Evolutionary conservation across 2,113 vertebrate genomes (phyloP), one percentile per base, ranked within the genome.

Genomic region (Neopipo cinnamomea): DNA sequence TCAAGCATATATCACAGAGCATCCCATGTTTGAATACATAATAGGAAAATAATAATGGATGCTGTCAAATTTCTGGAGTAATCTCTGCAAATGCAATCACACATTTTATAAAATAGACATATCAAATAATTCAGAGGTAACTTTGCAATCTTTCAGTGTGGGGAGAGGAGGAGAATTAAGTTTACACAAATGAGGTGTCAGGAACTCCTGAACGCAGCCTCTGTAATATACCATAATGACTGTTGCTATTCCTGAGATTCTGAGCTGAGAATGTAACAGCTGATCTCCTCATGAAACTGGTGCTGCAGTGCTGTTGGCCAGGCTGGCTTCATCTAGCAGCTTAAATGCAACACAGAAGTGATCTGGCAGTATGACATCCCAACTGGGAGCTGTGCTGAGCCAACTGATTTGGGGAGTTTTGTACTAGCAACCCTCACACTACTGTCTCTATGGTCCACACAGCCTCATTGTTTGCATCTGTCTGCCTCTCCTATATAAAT

Each of bases 121-220:
- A 93, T 95, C 90, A 82, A 82, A 65, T 85, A 85, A 89, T 94
- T 87, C 18, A 19, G 78, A 71, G 74, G 27, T 89, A 87, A 89
- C 37, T 85, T 70, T 19, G 25, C 49, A 79, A 30, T 70, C 62
- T 90, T 85, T 65, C 1, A 2, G n/a, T 28, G 31, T 2, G 9
- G 39, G 25, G 19, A 88, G 46, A 91, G 37, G 56, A 58, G 49
- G 67, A 92, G 62, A 89, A 80, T 92, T 44, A 73, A 70, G 59
- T 79, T 85, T 85, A 55, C 58, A 65, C 37, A 85, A 85, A 61
- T 37, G 82, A n/a, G 25, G 44, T 55, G 52, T 78, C 66, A 85
- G 71, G 25, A 33, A 73, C 31, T 91, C 71, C 66, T 68, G 88
- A 83, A 42, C 2, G 2, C 37, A 83, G 66, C 18, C 70, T 79